These are phyloP conservation scores for Orthonyx spaldingii DNA, from an alignment of 2,113 vertebrate species.

Conservation along the genomic window DNA sequence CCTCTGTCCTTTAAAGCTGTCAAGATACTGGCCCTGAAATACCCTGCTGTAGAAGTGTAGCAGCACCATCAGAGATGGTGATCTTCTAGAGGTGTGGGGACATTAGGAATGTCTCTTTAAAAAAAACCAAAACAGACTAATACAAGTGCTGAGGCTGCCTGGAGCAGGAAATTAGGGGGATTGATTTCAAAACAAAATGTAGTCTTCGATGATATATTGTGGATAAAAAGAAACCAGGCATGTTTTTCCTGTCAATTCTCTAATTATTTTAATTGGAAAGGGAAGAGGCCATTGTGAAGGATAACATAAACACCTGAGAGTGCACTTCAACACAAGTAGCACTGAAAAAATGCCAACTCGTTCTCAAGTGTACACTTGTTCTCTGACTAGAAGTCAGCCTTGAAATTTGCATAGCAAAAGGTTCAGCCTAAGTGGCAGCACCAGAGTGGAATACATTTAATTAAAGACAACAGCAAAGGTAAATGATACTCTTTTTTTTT, in stretches of 20 bases:
- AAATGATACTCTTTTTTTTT: conserved; percentile 44
- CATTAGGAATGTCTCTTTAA: neutral
- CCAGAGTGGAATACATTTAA: conserved; percentile 71
- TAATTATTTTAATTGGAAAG: conserved; percentile 63
- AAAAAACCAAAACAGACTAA: neutral
- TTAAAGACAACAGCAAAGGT: conserved; percentile 72
- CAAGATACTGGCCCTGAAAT: neutral
- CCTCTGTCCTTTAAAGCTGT: neutral
- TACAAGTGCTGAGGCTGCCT: neutral
- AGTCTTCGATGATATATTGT: neutral
- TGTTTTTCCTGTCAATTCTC: neutral
- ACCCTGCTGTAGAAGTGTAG: neutral
- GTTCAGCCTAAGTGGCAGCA: conserved; percentile 54
- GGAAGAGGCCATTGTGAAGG: conserved; percentile 35
- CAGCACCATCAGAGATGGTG: neutral
- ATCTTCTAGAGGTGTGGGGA: neutral
- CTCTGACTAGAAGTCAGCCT: conserved; percentile 60
- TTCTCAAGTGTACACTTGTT: conserved; percentile 46
- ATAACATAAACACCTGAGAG: conserved; percentile 62
- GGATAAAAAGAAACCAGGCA: neutral
- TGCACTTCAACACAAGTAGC: conserved; percentile 45
- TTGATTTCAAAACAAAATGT: neutral
- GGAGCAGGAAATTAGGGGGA: neutral
- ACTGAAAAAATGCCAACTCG: conserved; percentile 34
- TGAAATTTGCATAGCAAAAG: conserved; percentile 70